Base-by-base conservation (phyloP, 2,888 invertebrate species). In the Dryobotodes eremita region DNA sequence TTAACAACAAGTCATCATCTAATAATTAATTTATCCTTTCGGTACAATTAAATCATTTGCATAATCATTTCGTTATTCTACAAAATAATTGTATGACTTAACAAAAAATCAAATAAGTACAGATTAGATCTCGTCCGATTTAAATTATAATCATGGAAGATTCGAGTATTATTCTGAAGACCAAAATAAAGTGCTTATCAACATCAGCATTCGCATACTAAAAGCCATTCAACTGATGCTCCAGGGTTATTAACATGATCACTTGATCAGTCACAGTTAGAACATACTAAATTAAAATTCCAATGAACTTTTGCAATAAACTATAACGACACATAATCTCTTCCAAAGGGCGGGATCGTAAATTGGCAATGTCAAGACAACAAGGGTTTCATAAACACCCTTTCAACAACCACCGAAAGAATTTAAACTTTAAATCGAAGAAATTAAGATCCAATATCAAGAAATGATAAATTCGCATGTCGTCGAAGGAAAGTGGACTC, bases 401-500 rank as follows among this genome's bases (percentile, higher is more conserved):
- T 85, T 75, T 76, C 78, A 86, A 61, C 17, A 36, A 71, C 36
- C 15, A 59, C 10, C 17, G 66, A 77, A 66, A 20, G n/a, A 79
- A 74, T 80, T 46, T 82, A 42, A 79, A 83, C 87, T 82, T 82
- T 87, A 90, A 74, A 53, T 8, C n/a, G 7, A 69, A 72, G 74
- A 62, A n/a, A 74, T 81, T 85, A 74, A 88, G 87, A 84, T 83
- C 61, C 72, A 86, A 82, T 82, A 85, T 86, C 71, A 71, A 75
- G 74, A 75, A 86, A 46, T 65, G 36, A 81, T 80, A 71, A 88
- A 89, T 89, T 91, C 92, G 91, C 91, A 90, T 89, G 91, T 84
- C 86, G 79, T 57, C 76, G 90, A 91, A 93, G 91, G 93, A 94
- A 94, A 94, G 93, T 92, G 91, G 92, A 89, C 82, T 87, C 89